phyloP scores from a whole-genome alignment of 2,888 invertebrate genomes.

The Hetaerina titia region DNA sequence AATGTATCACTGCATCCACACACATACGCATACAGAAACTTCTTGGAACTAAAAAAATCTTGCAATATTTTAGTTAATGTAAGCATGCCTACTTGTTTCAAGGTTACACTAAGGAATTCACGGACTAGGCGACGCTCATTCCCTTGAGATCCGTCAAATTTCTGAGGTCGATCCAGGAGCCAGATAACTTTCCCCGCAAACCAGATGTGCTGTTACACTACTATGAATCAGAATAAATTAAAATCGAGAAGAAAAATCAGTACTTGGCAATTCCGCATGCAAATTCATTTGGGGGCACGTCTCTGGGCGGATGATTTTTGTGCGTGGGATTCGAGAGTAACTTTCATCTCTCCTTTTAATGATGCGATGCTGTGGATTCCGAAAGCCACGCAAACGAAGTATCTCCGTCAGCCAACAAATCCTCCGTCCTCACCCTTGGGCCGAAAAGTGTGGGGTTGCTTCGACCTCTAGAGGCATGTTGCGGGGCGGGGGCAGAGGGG shows the following conservation, averaged over 20 bases:
- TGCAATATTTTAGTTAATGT: too few species aligned
- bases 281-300: background rate
- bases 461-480: background rate
- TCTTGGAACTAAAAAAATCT: too few species aligned
- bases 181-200: background rate
- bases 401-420: background rate
- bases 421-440: background rate
- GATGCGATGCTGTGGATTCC: background rate
- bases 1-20: too few species aligned
- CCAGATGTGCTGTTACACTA: background rate
- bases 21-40: too few species aligned
- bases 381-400: background rate
- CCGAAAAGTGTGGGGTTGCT: background rate
- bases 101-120: too few species aligned
- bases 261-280: conserved; percentile 5
- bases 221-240: background rate
- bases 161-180: background rate
- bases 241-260: background rate
- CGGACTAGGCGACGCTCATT: too few species aligned
- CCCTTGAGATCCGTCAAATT: too few species aligned
- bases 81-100: too few species aligned
- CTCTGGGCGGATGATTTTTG: background rate
- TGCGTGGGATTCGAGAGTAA: background rate
- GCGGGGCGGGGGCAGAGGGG: background rate
- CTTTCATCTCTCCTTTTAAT: background rate